Percentiles rank a stretch among this genome's conserved stretches.
These are phyloP conservation scores for Dynastes maya DNA, from an alignment of 2,888 invertebrate genomes.

Conservation along the genomic window DNA sequence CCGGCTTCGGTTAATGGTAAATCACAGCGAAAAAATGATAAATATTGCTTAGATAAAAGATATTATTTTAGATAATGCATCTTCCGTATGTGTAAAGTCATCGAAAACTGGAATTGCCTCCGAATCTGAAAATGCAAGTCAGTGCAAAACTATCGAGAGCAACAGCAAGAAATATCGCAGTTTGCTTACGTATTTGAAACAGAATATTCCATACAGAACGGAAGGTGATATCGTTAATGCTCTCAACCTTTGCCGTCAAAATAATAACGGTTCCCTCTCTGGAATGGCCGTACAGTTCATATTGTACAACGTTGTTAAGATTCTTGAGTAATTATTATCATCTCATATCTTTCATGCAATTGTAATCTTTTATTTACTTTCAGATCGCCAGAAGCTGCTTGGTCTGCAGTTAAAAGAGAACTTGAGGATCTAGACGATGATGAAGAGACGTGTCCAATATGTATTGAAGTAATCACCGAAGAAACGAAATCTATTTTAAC, in stretches of 20 bases:
- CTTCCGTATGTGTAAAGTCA: neutral
- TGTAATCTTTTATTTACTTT: neutral
- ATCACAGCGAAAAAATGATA: neutral
- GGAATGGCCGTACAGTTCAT: constrained; percentile 31
- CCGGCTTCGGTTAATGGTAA: constrained; percentile 5
- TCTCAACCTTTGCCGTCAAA: constrained; percentile 28
- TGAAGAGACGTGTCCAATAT: constrained; percentile 30
- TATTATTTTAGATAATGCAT: constrained; percentile 5
- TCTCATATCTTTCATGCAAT: neutral
- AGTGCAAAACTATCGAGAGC: neutral
- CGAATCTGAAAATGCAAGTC: constrained; percentile 1
- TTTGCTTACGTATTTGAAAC: constrained; percentile 25
- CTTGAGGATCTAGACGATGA: constrained; percentile 9
- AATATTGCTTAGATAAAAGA: neutral
- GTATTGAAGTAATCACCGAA: constrained; percentile 15
- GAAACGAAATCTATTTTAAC: constrained; percentile 17
- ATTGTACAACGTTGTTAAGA: constrained; percentile 30
- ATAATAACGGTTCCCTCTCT: constrained; percentile 29
- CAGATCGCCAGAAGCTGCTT: constrained; percentile 27
- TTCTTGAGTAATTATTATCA: constrained; percentile 16
- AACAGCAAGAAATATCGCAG: constrained; percentile 11
- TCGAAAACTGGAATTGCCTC: neutral
- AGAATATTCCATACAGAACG: constrained; percentile 19
- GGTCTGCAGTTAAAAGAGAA: constrained; percentile 22
- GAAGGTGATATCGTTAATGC: constrained; percentile 29